Evolutionary conservation across 2,797 vertebrate genomes (phyloP).

Genomic region (Onychomys leucogaster): DNA sequence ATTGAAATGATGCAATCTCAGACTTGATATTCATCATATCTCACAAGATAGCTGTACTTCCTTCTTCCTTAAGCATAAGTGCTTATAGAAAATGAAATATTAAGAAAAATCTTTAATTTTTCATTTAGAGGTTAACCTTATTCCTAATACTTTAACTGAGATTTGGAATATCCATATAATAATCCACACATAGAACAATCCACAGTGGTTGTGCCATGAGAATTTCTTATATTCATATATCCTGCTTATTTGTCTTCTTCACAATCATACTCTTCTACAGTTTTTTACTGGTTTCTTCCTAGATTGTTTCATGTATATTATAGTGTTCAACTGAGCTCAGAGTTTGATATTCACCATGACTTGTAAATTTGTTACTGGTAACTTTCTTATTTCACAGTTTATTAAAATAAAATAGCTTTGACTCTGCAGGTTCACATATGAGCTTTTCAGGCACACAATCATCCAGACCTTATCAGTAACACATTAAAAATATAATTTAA

Average conservation of each 20-base stretch:
- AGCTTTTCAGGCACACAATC: neutral
- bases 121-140: neutral
- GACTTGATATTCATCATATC: neutral
- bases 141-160: neutral
- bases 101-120: neutral
- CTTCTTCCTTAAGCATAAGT: neutral
- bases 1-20: conserved; percentile 8
- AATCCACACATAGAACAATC: neutral
- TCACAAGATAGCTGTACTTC: neutral
- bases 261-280: neutral
- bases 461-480: neutral
- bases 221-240: neutral
- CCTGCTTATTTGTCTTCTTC: neutral
- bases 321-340: neutral
- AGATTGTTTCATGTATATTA: neutral
- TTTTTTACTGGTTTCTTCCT: neutral
- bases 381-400: neutral
- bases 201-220: neutral
- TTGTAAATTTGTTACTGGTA: neutral
- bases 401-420: neutral
- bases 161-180: neutral
- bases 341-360: neutral
- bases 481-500: neutral
- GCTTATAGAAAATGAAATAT: neutral
- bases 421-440: neutral